Evolutionary conservation across 1,140 invertebrate genomes (phyloP).

Genomic region (Drosophila grimshawi): DNA sequence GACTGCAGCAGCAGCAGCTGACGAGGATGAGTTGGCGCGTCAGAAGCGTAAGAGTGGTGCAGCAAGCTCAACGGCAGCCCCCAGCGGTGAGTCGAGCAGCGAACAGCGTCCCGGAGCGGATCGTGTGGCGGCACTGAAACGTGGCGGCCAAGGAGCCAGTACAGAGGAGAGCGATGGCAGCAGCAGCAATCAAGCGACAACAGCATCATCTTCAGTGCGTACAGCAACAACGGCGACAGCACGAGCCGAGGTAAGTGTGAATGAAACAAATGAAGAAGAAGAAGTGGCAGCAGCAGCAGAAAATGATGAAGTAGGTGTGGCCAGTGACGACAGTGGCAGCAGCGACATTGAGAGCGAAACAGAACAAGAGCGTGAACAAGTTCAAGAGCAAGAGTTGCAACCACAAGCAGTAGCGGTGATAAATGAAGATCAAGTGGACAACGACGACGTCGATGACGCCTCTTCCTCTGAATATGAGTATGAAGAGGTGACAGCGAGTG

Average conservation of each 20-base stretch:
- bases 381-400: not conserved
- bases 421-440: conserved; percentile 14
- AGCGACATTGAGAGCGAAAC: conserved; percentile 43
- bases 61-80: conserved; percentile 29
- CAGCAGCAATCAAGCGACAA: conserved; percentile 70
- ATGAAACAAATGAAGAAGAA: conserved; percentile 83
- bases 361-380: conserved; percentile 35
- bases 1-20: conserved; percentile 87
- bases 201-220: conserved; percentile 78
- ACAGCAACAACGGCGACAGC: conserved; percentile 85
- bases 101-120: conserved; percentile 80
- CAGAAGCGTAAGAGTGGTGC: conserved; percentile 92
- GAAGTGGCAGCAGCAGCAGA: conserved; percentile 54
- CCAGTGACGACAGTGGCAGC: conserved; percentile 57
- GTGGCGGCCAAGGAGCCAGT: conserved; percentile 53
- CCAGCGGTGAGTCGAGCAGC: conserved; percentile 45
- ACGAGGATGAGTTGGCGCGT: conserved; percentile 95
- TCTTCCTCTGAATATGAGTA: conserved; percentile 59
- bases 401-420: not conserved
- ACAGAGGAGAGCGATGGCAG: conserved; percentile 85
- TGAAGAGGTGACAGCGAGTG: conserved; percentile 51
- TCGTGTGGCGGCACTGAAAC: conserved; percentile 85
- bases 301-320: conserved; percentile 3
- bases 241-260: conserved; percentile 89
- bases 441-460: conserved; percentile 40